Evolutionary conservation across 2,113 vertebrate genomes (phyloP).

Genomic region (Ptyas mucosa): DNA sequence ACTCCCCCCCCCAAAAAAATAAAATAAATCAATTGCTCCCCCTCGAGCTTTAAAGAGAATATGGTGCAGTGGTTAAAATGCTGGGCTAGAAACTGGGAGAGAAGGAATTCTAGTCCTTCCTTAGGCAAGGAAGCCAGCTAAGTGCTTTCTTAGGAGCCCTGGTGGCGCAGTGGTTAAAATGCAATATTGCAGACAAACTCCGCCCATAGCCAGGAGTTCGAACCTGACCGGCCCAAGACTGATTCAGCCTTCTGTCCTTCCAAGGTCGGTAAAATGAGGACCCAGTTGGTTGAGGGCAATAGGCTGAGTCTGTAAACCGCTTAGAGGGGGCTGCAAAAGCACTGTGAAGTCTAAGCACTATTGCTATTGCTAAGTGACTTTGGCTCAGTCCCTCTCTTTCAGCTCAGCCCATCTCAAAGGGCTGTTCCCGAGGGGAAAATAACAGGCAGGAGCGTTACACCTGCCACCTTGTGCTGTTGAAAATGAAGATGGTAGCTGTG

Average conservation of each 20-base stretch:
- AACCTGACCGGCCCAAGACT: not conserved
- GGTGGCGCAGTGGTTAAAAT: not conserved
- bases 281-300: not conserved
- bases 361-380: not conserved
- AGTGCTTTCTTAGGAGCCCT: not conserved
- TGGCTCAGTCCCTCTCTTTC: not conserved
- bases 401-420: not conserved
- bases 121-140: not conserved
- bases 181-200: not conserved
- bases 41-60: not conserved
- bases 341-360: not conserved
- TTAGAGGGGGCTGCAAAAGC: not conserved
- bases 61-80: not conserved
- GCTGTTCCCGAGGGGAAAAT: not conserved
- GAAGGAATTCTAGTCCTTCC: not conserved
- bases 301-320: not conserved
- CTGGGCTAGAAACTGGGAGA: not conserved
- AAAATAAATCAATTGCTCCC: too few species aligned
- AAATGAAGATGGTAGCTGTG: not conserved
- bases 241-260: not conserved
- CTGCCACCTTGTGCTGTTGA: not conserved
- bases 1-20: not conserved
- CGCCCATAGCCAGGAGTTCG: not conserved
- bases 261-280: not conserved
- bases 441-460: not conserved